Percentiles rank a stretch among this genome's conserved stretches.
These are phyloP conservation scores for Andrena fulva DNA, from an alignment of 2,888 invertebrate genomes.

Conservation along the genomic window DNA sequence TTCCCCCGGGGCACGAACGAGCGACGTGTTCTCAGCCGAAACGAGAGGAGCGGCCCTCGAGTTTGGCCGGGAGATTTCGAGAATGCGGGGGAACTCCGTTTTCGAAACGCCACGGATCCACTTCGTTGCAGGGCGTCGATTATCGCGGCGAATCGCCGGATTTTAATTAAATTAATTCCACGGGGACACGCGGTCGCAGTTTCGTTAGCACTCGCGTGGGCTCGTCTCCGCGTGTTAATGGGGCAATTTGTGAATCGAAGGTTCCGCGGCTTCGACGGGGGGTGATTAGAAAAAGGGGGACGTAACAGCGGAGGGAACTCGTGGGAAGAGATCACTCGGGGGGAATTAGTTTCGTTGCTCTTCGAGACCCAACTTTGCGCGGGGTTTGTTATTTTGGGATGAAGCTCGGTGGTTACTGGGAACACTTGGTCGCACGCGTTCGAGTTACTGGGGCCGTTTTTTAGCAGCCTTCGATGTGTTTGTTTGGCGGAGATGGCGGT, in stretches of 20 bases:
- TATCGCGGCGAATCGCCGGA: constrained; percentile 10
- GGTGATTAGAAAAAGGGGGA: too few species aligned
- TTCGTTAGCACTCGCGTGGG: constrained; percentile 9
- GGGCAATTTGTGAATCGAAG: background rate
- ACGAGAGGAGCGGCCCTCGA: constrained; percentile 10
- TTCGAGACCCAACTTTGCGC: background rate
- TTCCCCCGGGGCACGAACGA: background rate
- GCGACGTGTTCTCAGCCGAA: background rate
- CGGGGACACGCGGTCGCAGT: background rate
- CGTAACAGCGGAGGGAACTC: background rate
- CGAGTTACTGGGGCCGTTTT: too few species aligned
- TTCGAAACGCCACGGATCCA: constrained; percentile 19
- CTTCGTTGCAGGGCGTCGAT: constrained; percentile 18
- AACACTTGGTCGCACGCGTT: too few species aligned
- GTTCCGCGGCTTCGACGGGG: too few species aligned
- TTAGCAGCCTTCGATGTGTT: too few species aligned
- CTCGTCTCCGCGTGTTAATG: constrained; percentile 20
- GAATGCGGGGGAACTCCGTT: constrained; percentile 16
- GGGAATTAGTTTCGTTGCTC: constrained; percentile 41
- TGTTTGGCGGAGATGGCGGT: too few species aligned
- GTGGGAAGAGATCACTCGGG: constrained; percentile 10
- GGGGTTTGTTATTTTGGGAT: too few species aligned
- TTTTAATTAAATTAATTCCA: constrained; percentile 44
- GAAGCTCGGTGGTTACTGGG: too few species aligned
- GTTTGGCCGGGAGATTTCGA: constrained; percentile 11